Conservation (phyloP, 2,888 invertebrate species). For the Phortica magna region DNA sequence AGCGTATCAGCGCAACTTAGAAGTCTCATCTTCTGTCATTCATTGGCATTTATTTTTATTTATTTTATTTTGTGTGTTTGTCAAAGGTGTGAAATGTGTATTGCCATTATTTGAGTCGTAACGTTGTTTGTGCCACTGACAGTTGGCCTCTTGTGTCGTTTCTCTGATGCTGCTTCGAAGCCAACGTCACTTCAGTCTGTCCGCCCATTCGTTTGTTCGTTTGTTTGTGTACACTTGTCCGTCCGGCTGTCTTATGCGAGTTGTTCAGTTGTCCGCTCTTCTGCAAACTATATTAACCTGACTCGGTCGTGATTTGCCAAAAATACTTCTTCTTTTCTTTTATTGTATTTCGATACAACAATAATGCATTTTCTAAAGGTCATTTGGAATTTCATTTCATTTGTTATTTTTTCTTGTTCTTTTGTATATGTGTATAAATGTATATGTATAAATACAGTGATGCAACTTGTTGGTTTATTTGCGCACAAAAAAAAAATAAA, state of each 20-base stretch:
- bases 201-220: conserved; percentile 12
- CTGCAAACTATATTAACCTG: conserved; percentile 38
- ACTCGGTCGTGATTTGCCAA: conserved; percentile 67
- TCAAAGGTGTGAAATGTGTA: conserved; percentile 38
- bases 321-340: conserved; percentile 18
- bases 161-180: not conserved
- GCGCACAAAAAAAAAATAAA: not conserved
- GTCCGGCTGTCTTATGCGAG: not conserved
- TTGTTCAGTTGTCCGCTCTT: conserved; percentile 50
- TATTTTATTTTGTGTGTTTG: not conserved
- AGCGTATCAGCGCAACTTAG: not conserved
- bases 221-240: not conserved
- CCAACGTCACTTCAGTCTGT: not conserved
- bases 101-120: conserved; percentile 14
- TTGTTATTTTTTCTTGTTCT: not conserved
- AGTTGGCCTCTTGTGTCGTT: conserved; percentile 22
- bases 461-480: not conserved
- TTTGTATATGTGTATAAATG: too few species aligned
- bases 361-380: conserved; percentile 60
- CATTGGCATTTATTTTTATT: not conserved
- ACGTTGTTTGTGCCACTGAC: conserved; percentile 23
- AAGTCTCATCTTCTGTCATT: not conserved
- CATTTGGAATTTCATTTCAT: conserved; percentile 51
- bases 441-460: not conserved
- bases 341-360: conserved; percentile 28